Evolutionary conservation across 2,888 invertebrate species (phyloP).

Genomic region (Microplitis manilae): DNA sequence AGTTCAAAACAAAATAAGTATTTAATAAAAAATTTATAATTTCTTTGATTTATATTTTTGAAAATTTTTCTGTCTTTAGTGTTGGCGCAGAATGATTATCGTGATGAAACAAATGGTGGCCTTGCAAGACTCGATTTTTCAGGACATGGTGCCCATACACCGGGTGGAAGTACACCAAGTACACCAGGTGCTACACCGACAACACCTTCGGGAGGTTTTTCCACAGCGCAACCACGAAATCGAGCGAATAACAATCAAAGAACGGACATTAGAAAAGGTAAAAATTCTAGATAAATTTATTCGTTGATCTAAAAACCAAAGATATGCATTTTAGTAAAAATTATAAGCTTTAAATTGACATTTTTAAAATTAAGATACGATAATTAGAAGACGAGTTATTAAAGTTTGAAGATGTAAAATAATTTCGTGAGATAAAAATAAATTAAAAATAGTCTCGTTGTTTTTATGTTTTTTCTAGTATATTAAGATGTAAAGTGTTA

Average conservation of each 20-base stretch:
- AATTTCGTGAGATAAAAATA: slow-evolving; percentile 27
- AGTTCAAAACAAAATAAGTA: background rate
- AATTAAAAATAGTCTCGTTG: background rate
- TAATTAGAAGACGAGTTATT: too few relatives aligned
- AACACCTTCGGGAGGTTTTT: slow-evolving; percentile 67
- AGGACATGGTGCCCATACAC: slow-evolving; percentile 70
- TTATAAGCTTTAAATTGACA: too few relatives aligned
- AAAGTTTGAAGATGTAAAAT: too few relatives aligned
- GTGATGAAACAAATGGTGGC: slow-evolving; percentile 84
- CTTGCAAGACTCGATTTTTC: slow-evolving; percentile 74
- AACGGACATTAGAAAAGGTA: slow-evolving; percentile 76
- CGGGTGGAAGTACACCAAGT: slow-evolving; percentile 77
- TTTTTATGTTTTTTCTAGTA: background rate
- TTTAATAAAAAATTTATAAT: slow-evolving; percentile 4
- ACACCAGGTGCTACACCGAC: slow-evolving; percentile 73
- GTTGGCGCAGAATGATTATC: slow-evolving; percentile 92
- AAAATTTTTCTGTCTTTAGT: slow-evolving; percentile 76
- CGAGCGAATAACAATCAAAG: slow-evolving; percentile 65
- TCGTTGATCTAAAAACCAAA: slow-evolving; percentile 1
- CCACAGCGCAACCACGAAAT: slow-evolving; percentile 71
- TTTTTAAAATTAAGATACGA: too few relatives aligned
- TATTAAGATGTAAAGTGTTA: background rate
- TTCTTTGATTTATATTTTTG: background rate
- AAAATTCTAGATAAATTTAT: background rate
- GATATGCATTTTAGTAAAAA: background rate